Conservation (phyloP, 1,140 invertebrate genomes). For the Drosophila ohnishii region DNA sequence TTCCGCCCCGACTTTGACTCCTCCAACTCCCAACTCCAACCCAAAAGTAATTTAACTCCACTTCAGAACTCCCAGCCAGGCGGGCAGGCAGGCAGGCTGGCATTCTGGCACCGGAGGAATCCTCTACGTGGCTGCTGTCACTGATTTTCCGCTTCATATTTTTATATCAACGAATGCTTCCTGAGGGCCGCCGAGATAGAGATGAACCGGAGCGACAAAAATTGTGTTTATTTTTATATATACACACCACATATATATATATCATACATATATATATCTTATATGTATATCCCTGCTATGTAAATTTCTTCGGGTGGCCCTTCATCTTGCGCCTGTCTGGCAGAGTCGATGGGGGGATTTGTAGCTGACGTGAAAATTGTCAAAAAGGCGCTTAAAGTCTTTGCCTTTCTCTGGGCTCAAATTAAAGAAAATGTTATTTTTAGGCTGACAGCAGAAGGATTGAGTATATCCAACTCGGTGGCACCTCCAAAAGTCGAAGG, state of each 20-base stretch:
- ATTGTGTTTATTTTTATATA: slow-evolving; percentile 75
- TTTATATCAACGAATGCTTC: slow-evolving; percentile 63
- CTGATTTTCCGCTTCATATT: slow-evolving; percentile 80
- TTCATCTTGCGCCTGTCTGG: slow-evolving; percentile 37
- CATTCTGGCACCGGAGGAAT: slow-evolving; percentile 46
- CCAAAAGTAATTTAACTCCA: slow-evolving; percentile 79
- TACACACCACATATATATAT: slow-evolving; percentile 50
- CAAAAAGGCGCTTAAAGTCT: slow-evolving; percentile 78
- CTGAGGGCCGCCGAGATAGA: slow-evolving; percentile 41
- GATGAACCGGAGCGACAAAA: slow-evolving; percentile 58
- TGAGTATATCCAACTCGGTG: slow-evolving; percentile 47
- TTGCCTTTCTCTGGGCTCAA: slow-evolving; percentile 40
- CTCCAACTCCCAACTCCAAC: slow-evolving; percentile 6
- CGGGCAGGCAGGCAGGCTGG: background rate
- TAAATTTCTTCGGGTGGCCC: slow-evolving; percentile 67
- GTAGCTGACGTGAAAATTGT: slow-evolving; percentile 78
- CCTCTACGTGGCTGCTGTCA: slow-evolving; percentile 64
- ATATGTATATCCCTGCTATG: slow-evolving; percentile 35
- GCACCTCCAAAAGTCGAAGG: slow-evolving; percentile 26
- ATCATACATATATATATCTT: slow-evolving; percentile 38
- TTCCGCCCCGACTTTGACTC: slow-evolving; percentile 3
- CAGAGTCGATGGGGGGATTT: slow-evolving; percentile 63
- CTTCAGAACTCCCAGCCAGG: slow-evolving; percentile 62
- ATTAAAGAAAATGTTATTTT: slow-evolving; percentile 79
- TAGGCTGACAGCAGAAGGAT: slow-evolving; percentile 73